Evolutionary conservation across 2,888 invertebrate species (phyloP).

Genomic region (Microplitis manilae): DNA sequence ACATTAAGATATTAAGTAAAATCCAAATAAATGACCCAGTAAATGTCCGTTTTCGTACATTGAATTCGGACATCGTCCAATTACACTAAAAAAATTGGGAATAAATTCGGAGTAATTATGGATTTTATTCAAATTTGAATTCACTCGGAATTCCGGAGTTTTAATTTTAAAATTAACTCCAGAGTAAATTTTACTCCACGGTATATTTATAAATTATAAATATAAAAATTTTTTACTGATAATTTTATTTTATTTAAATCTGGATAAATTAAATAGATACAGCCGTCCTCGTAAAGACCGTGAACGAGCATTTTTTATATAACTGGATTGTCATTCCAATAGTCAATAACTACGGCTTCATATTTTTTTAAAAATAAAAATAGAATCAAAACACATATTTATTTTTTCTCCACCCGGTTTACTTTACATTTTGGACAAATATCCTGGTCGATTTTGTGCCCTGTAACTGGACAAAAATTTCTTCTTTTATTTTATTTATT

Average conservation of each 20-base stretch:
- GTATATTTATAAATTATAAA: too few relatives aligned
- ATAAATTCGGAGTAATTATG: too few relatives aligned
- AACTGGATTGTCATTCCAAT: not conserved
- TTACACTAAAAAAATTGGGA: too few relatives aligned
- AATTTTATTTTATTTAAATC: not conserved
- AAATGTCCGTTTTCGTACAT: too few relatives aligned
- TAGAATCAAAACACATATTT: conserved; percentile 21
- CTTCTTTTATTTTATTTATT: not conserved
- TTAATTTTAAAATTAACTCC: too few relatives aligned
- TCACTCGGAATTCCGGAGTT: too few relatives aligned
- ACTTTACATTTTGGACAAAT: conserved; percentile 54
- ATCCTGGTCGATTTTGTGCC: conserved; percentile 33
- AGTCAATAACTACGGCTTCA: not conserved
- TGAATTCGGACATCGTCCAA: too few relatives aligned
- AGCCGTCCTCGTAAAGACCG: conserved; percentile 40
- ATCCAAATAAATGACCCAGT: too few relatives aligned
- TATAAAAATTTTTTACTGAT: not conserved
- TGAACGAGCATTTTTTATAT: conserved; percentile 7
- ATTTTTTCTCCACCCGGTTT: conserved; percentile 50
- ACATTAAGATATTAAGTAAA: too few relatives aligned
- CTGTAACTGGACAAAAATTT: not conserved
- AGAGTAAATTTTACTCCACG: too few relatives aligned
- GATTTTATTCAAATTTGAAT: too few relatives aligned
- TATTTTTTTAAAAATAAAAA: not conserved
- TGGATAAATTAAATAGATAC: conserved; percentile 22